Percentiles rank a stretch among this genome's conserved stretches.
phyloP scores from a whole-genome alignment of 2,888 invertebrate species.

The Ochropleura plecta region DNA sequence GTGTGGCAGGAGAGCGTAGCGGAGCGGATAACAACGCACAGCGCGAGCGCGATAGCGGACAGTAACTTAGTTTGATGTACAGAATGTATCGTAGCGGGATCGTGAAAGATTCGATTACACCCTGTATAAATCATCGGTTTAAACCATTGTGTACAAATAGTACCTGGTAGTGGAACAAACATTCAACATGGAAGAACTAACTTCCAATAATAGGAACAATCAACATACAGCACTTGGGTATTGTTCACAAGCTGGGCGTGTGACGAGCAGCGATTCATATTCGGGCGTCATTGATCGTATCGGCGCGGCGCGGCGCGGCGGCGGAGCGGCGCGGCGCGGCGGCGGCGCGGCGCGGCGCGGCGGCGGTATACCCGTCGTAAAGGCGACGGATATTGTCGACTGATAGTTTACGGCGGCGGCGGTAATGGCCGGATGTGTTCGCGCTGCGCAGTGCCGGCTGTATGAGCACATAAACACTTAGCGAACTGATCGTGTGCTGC shows the following conservation, averaged over 20 bases:
- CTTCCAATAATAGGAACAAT: background rate
- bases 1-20: too few species aligned
- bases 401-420: slow-evolving; percentile 19
- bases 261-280: slow-evolving; percentile 24
- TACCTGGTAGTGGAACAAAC: background rate
- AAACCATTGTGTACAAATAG: too few species aligned
- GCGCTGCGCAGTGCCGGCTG: slow-evolving; percentile 8
- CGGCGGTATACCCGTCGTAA: background rate
- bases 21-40: too few species aligned
- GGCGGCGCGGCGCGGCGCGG: too few species aligned
- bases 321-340: too few species aligned
- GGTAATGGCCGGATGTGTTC: slow-evolving; percentile 24
- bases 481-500: background rate
- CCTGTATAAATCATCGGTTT: too few species aligned
- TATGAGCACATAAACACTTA: slow-evolving; percentile 23
- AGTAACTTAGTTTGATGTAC: too few species aligned
- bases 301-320: too few species aligned
- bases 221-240: background rate
- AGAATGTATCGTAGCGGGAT: too few species aligned
- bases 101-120: too few species aligned
- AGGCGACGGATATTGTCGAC: slow-evolving; percentile 26
- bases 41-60: too few species aligned
- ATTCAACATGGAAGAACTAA: background rate
- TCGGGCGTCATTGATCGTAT: slow-evolving; percentile 17
- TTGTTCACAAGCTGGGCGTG: slow-evolving; percentile 1